Evolutionary conservation across 2,888 invertebrate genomes (phyloP).

Genomic region (Trachelus troglodyta): DNA sequence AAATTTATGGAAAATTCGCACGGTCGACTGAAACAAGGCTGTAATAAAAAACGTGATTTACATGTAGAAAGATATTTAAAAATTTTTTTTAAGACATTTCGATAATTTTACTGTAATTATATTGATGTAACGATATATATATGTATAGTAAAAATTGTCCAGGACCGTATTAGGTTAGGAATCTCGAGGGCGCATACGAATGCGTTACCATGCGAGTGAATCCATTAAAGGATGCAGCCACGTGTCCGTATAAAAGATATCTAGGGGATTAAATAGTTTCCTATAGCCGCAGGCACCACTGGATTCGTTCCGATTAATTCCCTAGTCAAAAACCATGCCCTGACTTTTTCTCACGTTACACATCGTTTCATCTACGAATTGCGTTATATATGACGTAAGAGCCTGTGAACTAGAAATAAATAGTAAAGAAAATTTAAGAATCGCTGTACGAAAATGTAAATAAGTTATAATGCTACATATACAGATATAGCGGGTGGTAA

Average conservation of each 20-base stretch:
- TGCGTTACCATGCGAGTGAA: constrained; percentile 44
- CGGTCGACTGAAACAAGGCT: background rate
- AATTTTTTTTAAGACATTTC: too few species aligned
- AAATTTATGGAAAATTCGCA: background rate
- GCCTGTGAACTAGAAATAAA: background rate
- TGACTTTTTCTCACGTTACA: constrained; percentile 50
- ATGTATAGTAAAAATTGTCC: background rate
- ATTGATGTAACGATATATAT: too few species aligned
- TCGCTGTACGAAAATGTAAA: background rate
- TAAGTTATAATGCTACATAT: background rate
- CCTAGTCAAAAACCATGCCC: background rate
- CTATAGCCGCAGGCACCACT: constrained; percentile 54
- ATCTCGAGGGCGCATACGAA: constrained; percentile 33
- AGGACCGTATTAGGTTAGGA: background rate
- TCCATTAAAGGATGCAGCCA: constrained; percentile 49
- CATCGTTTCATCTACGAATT: constrained; percentile 19
- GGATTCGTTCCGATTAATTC: background rate
- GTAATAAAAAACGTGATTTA: too few species aligned
- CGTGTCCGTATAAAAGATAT: constrained; percentile 30
- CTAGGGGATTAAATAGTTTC: constrained; percentile 49
- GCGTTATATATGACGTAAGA: background rate
- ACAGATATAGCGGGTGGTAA: background rate
- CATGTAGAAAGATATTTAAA: too few species aligned
- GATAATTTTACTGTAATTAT: too few species aligned
- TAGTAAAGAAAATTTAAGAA: background rate